These are phyloP conservation scores for Pristis pectinata DNA, from an alignment of 2,797 vertebrate species.

Conservation along the genomic window DNA sequence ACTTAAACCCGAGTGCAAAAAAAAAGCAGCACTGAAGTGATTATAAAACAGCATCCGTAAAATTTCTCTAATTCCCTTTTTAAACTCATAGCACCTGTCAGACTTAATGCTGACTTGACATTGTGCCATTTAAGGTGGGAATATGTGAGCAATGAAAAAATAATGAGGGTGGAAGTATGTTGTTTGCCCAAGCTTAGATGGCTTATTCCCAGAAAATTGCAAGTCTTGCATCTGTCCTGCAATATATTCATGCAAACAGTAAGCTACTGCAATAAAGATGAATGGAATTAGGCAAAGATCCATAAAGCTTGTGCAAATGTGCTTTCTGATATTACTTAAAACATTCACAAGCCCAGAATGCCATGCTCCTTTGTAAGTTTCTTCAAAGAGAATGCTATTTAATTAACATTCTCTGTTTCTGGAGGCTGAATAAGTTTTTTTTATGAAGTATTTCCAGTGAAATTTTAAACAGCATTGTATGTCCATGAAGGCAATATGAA, in stretches of 20 bases:
- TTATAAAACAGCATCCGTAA: neutral
- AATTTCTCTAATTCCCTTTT: neutral
- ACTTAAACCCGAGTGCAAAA: neutral
- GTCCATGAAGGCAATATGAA: neutral
- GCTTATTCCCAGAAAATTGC: neutral
- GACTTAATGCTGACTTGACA: neutral
- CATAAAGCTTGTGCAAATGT: neutral
- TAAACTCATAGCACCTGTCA: neutral
- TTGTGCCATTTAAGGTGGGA: neutral
- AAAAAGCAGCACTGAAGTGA: neutral
- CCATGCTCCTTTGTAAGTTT: neutral
- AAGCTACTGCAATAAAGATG: neutral
- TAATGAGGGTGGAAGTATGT: neutral
- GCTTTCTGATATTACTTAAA: conserved; percentile 12
- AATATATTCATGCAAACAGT: neutral
- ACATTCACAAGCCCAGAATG: neutral
- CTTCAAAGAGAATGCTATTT: neutral
- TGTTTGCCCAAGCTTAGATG: neutral
- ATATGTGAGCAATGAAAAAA: neutral
- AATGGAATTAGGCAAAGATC: neutral
- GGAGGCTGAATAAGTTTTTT: neutral
- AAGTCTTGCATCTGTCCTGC: neutral
- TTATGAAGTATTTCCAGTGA: neutral
- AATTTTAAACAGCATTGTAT: neutral
- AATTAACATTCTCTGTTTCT: neutral